These are phyloP conservation scores for Regulus satrapa DNA, from an alignment of 2,113 vertebrate genomes.

Conservation along the genomic window DNA sequence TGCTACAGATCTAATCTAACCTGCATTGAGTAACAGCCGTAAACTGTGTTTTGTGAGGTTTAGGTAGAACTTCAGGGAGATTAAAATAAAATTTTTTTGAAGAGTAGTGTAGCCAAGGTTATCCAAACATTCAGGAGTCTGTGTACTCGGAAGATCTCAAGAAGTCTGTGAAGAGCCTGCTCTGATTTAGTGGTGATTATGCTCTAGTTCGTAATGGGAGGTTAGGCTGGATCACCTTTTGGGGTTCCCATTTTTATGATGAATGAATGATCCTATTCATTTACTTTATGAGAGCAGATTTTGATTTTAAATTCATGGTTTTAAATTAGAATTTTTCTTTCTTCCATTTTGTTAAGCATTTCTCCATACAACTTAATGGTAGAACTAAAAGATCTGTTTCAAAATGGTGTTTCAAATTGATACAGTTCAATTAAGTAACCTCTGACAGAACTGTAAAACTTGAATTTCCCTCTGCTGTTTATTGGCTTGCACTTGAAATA, in stretches of 20 bases:
- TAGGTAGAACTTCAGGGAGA: neutral
- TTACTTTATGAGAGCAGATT: neutral
- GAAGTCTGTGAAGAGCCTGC: neutral
- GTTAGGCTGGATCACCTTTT: neutral
- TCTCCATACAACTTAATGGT: neutral
- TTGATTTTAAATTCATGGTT: neutral
- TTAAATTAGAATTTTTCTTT: neutral
- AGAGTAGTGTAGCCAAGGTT: neutral
- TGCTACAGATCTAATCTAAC: neutral
- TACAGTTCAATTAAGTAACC: neutral
- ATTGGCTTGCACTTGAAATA: neutral
- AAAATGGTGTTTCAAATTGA: neutral
- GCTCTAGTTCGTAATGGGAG: neutral
- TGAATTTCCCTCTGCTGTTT: too few relatives aligned
- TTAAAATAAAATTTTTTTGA: neutral
- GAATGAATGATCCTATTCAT: too few relatives aligned
- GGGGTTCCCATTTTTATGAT: neutral
- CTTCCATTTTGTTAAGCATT: neutral
- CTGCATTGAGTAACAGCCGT: neutral
- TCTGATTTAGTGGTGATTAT: neutral
- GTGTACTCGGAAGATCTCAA: neutral
- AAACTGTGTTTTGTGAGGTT: neutral
- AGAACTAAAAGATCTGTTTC: neutral
- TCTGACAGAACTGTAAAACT: too few relatives aligned
- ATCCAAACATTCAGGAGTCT: neutral